These are phyloP conservation scores for Drosophila obscura DNA, from an alignment of 1,140 invertebrate genomes.

Conservation along the genomic window DNA sequence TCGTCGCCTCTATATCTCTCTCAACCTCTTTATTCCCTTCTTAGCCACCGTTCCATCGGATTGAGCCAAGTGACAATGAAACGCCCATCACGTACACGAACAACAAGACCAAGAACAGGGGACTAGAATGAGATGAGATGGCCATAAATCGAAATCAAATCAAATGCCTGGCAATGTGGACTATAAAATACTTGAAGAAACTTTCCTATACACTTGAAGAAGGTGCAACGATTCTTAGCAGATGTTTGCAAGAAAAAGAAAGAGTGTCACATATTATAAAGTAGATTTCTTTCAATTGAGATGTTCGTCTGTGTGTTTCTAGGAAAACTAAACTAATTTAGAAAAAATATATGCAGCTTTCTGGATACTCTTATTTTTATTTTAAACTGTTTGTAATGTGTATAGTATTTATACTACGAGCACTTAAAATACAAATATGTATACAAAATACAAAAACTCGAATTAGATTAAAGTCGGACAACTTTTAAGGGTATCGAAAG, in stretches of 20 bases:
- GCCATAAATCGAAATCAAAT: constrained; percentile 76
- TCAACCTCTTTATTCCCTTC: neutral
- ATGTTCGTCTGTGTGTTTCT: no score
- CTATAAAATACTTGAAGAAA: constrained; percentile 65
- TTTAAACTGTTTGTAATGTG: no score
- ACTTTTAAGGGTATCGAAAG: no score
- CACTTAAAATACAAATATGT: no score
- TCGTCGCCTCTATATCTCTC: neutral
- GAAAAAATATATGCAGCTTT: no score
- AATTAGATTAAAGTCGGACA: no score
- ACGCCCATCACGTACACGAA: constrained; percentile 30
- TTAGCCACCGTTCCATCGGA: neutral
- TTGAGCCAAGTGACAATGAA: neutral
- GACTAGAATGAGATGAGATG: constrained; percentile 28
- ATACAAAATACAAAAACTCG: no score
- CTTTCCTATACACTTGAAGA: constrained; percentile 5
- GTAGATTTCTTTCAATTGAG: neutral
- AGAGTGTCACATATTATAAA: no score
- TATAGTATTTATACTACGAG: no score
- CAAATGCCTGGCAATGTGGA: constrained; percentile 65
- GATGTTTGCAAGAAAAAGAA: no score
- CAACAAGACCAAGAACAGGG: constrained; percentile 17
- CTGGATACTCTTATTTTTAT: neutral
- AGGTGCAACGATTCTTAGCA: no score
- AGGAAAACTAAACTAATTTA: no score